Conservation (phyloP, 2,113 vertebrate genomes). For the Neodontobutis hainanensis region DNA sequence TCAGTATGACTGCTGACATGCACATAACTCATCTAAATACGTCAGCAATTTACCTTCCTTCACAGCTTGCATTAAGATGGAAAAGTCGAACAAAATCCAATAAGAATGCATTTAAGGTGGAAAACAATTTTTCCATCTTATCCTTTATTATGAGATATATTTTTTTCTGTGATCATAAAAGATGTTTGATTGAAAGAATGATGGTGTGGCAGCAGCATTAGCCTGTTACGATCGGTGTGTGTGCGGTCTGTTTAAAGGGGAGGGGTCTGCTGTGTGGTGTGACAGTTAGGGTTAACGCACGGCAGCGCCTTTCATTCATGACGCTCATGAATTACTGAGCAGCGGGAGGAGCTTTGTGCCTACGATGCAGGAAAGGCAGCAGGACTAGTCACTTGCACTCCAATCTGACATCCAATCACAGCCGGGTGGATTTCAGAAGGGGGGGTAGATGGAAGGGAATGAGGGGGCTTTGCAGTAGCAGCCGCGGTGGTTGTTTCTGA, state of each 20-base stretch:
- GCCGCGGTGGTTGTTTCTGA: slow-evolving; percentile 8
- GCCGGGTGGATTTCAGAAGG: slow-evolving; percentile 34
- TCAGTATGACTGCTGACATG: neutral
- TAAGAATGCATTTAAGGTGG: neutral
- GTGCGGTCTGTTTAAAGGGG: slow-evolving; percentile 27
- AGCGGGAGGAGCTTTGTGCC: slow-evolving; percentile 1
- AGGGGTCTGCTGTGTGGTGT: slow-evolving; percentile 22
- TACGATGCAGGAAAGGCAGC: slow-evolving; percentile 21
- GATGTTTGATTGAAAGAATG: neutral
- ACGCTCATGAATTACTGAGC: slow-evolving; percentile 62
- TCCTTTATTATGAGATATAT: neutral
- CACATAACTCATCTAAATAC: slow-evolving; percentile 1
- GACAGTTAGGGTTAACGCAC: slow-evolving; percentile 47
- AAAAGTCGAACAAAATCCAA: neutral
- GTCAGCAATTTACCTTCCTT: neutral
- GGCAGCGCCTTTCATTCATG: slow-evolving; percentile 50
- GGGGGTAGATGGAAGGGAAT: slow-evolving; percentile 6
- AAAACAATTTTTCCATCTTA: neutral
- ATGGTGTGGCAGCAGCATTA: neutral
- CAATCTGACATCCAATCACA: slow-evolving; percentile 24
- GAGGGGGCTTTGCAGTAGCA: slow-evolving; percentile 20
- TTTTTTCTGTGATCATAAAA: neutral
- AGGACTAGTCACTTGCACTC: slow-evolving; percentile 5
- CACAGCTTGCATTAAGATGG: neutral
- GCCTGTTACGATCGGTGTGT: neutral